Base-by-base conservation (phyloP, 2,797 vertebrate species). In the Percopsis omiscomaycus region DNA sequence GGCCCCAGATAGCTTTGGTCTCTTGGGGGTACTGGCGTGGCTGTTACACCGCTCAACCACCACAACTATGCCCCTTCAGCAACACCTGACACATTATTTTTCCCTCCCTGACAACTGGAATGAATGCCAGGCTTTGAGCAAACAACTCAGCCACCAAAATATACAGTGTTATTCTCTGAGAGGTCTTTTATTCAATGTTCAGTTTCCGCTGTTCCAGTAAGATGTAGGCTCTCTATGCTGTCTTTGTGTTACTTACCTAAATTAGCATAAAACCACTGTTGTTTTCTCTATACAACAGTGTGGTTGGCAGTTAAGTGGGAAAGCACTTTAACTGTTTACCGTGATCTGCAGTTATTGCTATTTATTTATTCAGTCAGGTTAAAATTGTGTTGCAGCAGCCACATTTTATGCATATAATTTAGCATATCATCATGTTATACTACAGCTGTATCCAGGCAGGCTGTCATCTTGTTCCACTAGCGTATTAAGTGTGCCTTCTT, bases 121-220 rank as follows among this genome's bases (percentile, higher is more conserved):
- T 74, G 74, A 85, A 84, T 79, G 73, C 74, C 80, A 74, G 66
- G 65, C 64, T 80, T 84, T 84, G 83, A 88, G 71, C 88, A 83
- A 85, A 83, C 83, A 81, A 70, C 73, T 78, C 57, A 56, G 57
- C 47, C 47, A 1, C 66, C 12, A 15, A 14, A 61, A 66, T 29
- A 1, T 66, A 62, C 2, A 67, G 44, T 59, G 59, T 51, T 4
- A 53, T 6, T 28, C n/a, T 55, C 30, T 55, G 68, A 69, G 66
- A 67, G 66, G 73, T 75, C 73, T 74, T 72, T 66, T 77, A 60
- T 73, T 58, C 67, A 76, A 54, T 69, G 12, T 54, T 69, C 46
- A 64, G 48, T 66, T 48, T 65, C 68, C 22, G 9, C 44, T 64
- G 51, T 30, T 61, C 1, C 59, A 22, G 42, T 55, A 64, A 0